phyloP scores from a whole-genome alignment of 2,113 vertebrate species.

The Myrmophylax atrothorax region DNA sequence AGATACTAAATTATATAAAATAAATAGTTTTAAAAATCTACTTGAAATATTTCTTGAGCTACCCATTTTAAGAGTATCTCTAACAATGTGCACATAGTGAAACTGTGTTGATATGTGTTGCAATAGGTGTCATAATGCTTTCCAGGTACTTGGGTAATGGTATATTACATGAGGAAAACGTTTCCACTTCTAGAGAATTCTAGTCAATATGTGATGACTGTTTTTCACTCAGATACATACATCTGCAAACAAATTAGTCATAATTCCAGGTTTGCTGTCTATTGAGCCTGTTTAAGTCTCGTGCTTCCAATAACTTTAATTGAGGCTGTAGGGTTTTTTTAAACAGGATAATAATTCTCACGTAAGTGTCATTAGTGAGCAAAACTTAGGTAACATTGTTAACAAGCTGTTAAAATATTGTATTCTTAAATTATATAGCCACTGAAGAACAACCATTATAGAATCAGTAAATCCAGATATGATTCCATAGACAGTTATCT shows the following conservation, averaged over 20 bases:
- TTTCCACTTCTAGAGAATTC: neutral
- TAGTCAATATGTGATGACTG: neutral
- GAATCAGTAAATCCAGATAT: conserved; percentile 97
- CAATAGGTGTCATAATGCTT: neutral
- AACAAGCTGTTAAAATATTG: conserved; percentile 68
- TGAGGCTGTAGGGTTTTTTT: neutral
- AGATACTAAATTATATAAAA: neutral
- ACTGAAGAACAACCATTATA: conserved; percentile 91
- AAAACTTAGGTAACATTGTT: conserved; percentile 54
- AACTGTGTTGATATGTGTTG: neutral
- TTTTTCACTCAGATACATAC: neutral
- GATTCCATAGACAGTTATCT: conserved; percentile 99
- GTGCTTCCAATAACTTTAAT: neutral
- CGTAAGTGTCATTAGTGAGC: conserved; percentile 49
- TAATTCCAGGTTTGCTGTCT: neutral
- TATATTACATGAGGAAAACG: neutral
- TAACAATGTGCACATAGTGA: neutral
- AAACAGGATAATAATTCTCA: conserved; percentile 50
- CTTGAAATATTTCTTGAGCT: neutral
- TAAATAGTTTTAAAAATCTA: neutral
- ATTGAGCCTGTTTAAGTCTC: neutral
- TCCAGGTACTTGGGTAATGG: neutral
- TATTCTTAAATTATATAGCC: conserved; percentile 82
- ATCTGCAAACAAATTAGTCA: neutral
- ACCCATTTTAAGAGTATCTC: neutral